phyloP scores from a whole-genome alignment of 37 sponge, comb jelly and placozoan species.

The Petrosia ficiformis region DNA sequence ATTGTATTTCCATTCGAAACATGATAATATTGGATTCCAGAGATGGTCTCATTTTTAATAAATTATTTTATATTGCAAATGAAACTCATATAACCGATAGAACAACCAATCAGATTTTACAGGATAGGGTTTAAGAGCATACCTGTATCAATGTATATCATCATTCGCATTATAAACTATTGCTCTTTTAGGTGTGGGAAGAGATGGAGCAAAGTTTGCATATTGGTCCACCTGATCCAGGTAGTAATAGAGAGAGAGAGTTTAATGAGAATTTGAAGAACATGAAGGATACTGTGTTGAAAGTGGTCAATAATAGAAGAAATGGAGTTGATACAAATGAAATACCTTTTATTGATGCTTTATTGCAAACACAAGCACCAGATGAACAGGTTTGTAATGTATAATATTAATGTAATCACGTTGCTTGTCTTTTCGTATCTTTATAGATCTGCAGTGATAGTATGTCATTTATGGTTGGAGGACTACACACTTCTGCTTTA shows the following conservation, averaged over 20 bases:
- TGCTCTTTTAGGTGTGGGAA: conserved; percentile 52
- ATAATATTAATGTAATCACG: background rate
- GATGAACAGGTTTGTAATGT: conserved; percentile 55
- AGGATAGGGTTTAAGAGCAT: no score
- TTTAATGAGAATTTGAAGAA: conserved; percentile 35
- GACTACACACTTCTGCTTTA: conserved; percentile 86
- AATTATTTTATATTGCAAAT: no score
- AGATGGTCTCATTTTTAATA: no score
- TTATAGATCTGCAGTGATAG: conserved; percentile 59
- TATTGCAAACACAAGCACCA: conserved; percentile 38
- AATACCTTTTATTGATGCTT: conserved; percentile 60
- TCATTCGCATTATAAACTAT: no score
- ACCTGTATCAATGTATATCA: no score
- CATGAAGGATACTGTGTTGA: conserved; percentile 17
- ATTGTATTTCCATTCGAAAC: no score
- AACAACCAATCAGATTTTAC: no score
- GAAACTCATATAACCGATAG: no score
- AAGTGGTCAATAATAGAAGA: conserved; percentile 20
- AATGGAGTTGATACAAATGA: conserved; percentile 20
- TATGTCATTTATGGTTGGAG: conserved; percentile 82
- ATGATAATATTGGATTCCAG: no score
- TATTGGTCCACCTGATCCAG: conserved; percentile 40
- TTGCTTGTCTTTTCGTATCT: no score
- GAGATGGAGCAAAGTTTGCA: conserved; percentile 63
- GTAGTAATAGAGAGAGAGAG: conserved; percentile 53